Evolutionary conservation across 2,888 invertebrate species (phyloP), one percentile per base, ranked within the genome.

Genomic region (Sicus ferrugineus): DNA sequence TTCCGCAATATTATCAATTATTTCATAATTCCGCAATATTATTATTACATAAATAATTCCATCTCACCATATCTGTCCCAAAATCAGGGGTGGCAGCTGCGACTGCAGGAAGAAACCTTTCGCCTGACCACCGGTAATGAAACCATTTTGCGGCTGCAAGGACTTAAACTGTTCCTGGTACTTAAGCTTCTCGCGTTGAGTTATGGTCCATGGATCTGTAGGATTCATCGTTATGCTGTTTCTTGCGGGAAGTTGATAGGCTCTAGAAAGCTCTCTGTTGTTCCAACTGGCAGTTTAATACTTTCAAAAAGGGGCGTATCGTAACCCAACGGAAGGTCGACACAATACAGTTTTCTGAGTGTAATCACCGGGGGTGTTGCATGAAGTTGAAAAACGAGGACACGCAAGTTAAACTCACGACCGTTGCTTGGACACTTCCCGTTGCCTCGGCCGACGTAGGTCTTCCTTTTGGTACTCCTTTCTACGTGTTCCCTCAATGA

Each of bases 31-130:
- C 1, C 14, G 34, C 34, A 34, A 2, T 34, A 7, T 34, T 34
- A n/a, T n/a, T n/a, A 9, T 34, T 34, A 34, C 34, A 34, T 34
- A 34, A 34, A 34, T 14, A 34, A 9, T 54, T 54, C 3, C 23
- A 21, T 79, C 84, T 85, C 89, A 94, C 98, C 99, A 99, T 85
- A 99, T 97, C 84, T 97, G 94, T 3, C 97, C 98, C 54, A 99
- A 88, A 66, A 96, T 87, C 3, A 91, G 88, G 0, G 97, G 95
- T 6, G 97, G 94, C 73, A 99, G 88, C 80, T 96, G 96, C 0
- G 97, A 96, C 87, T 92, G 93, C 73, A 98, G 86, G 81, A 99
- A 91, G 83, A 98, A 96, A 64, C 93, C 91, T 86, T 97, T 95
- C 0, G 97, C 98, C 81, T 96, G 96, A 69, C 93, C 94, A 0